These are phyloP conservation scores for Brenthis ino DNA, from an alignment of 2,888 invertebrate genomes.

Conservation along the genomic window DNA sequence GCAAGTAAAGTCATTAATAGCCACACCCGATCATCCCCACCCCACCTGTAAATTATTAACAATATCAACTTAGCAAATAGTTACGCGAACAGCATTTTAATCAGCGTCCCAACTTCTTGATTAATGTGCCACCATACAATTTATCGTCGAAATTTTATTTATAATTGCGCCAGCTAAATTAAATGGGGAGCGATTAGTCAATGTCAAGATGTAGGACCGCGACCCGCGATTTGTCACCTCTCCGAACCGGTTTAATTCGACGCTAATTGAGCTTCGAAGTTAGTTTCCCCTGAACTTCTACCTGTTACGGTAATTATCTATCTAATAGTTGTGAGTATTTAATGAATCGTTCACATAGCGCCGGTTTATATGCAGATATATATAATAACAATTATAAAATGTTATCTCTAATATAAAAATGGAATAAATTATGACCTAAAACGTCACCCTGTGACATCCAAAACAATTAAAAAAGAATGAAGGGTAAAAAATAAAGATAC, in stretches of 20 bases:
- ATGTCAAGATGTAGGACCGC: constrained; percentile 72
- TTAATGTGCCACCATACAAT: constrained; percentile 78
- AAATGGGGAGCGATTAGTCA: constrained; percentile 78
- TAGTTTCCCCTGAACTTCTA: constrained; percentile 61
- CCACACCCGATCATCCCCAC: constrained; percentile 68
- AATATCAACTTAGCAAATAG: constrained; percentile 79
- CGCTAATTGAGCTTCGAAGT: constrained; percentile 77
- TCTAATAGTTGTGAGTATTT: constrained; percentile 37
- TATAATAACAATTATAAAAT: background rate
- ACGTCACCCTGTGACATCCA: constrained; percentile 13
- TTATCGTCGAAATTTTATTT: constrained; percentile 82
- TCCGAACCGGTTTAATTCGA: constrained; percentile 72
- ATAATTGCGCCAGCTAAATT: constrained; percentile 80
- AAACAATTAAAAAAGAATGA: constrained; percentile 13
- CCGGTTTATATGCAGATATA: background rate
- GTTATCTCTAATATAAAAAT: background rate
- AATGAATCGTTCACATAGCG: constrained; percentile 27
- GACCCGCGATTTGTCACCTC: constrained; percentile 80
- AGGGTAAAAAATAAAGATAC: constrained; percentile 26
- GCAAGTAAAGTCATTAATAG: constrained; percentile 43
- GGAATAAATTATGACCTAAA: constrained; percentile 7
- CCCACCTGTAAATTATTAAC: constrained; percentile 77
- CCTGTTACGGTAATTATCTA: constrained; percentile 66
- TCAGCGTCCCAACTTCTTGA: constrained; percentile 84
- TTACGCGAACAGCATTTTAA: constrained; percentile 81